Conservation (phyloP, 2,797 vertebrate genomes). For the Tenualosa ilisha region DNA sequence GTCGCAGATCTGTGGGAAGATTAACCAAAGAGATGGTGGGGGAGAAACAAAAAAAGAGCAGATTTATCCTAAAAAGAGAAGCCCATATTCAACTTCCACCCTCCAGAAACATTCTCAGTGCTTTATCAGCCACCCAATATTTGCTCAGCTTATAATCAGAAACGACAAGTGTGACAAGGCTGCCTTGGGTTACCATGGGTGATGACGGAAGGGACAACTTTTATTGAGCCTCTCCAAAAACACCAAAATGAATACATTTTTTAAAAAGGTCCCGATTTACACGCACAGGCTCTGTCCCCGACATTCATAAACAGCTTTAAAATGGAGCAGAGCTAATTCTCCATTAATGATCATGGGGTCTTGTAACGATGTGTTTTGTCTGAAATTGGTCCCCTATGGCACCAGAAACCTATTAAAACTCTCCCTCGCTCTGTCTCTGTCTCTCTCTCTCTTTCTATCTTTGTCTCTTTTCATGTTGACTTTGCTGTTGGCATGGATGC, state of each 20-base stretch:
- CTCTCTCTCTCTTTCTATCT: neutral
- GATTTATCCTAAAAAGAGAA: conserved; percentile 13
- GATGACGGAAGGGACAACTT: conserved; percentile 36
- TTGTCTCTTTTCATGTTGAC: conserved; percentile 30
- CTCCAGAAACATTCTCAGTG: conserved; percentile 58
- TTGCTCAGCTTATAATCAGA: conserved; percentile 66
- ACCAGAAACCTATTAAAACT: neutral
- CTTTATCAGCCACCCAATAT: conserved; percentile 71
- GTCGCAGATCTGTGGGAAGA: neutral
- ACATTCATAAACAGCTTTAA: conserved; percentile 43
- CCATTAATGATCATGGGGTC: conserved; percentile 23
- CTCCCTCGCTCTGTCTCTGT: neutral
- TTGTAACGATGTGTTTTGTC: conserved; percentile 4
- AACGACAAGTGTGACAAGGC: conserved; percentile 55
- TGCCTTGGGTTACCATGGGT: conserved; percentile 41
- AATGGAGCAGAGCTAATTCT: conserved; percentile 28
- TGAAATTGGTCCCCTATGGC: conserved; percentile 5
- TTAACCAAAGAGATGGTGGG: neutral
- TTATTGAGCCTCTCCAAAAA: conserved; percentile 22
- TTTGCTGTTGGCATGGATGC: conserved; percentile 64
- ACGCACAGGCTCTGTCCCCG: conserved; percentile 23
- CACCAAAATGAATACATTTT: neutral
- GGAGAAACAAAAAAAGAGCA: neutral
- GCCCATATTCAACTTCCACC: conserved; percentile 44
- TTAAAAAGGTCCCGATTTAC: neutral